Conservation (phyloP, 2,888 invertebrate genomes). For the Callinectes sapidus region DNA sequence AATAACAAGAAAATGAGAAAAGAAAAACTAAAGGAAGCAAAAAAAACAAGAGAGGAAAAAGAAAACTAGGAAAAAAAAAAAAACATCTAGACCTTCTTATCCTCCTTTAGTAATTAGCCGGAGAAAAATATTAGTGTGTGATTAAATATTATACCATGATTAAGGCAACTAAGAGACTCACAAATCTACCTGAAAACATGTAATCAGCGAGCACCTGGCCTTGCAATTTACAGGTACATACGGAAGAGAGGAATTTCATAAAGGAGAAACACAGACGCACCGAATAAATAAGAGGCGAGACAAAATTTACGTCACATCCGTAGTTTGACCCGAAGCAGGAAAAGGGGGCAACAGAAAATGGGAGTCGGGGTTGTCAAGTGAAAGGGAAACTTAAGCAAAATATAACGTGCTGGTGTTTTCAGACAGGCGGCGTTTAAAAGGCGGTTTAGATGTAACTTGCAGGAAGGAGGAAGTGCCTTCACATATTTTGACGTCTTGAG, state of each 20-base stretch:
- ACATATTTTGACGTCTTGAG: neutral
- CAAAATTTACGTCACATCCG: neutral
- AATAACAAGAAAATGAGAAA: too few species aligned
- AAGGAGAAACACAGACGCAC: neutral
- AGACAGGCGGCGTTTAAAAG: neutral
- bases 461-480: neutral
- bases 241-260: neutral
- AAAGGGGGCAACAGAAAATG: neutral
- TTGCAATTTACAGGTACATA: neutral
- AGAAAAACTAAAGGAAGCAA: too few species aligned
- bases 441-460: neutral
- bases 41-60: too few species aligned
- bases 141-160: slow-evolving; percentile 12
- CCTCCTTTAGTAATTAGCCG: neutral
- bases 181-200: neutral
- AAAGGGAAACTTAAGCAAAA: neutral
- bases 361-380: neutral
- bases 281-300: neutral
- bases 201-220: neutral
- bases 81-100: neutral
- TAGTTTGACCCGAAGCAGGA: neutral
- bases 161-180: neutral
- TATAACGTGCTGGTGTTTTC: neutral
- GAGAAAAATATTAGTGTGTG: neutral
- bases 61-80: neutral